Conservation (phyloP, 2,113 vertebrate genomes). For the Myotis davidii region DNA sequence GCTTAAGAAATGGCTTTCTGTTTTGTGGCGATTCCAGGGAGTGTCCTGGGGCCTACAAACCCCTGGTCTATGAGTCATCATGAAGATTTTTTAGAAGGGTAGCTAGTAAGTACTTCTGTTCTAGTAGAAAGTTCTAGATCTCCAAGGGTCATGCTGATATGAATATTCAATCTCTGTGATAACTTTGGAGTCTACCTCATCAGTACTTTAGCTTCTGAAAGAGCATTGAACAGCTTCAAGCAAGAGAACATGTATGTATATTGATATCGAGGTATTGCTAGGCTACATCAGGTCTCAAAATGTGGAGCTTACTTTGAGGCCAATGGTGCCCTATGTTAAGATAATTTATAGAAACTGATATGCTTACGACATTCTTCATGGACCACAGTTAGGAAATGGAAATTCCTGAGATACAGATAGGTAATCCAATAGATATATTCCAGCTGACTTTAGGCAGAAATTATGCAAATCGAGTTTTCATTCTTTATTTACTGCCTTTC, state of each 20-base stretch:
- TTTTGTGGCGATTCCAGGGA: background rate
- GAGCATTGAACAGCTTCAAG: background rate
- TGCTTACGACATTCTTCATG: background rate
- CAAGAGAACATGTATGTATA: background rate
- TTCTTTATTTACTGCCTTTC: background rate
- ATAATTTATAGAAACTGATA: background rate
- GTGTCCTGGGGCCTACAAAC: fast-evolving
- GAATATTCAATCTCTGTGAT: background rate
- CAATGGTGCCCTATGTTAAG: background rate
- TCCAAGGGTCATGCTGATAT: background rate
- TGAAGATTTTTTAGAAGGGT: background rate
- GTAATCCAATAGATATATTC: background rate
- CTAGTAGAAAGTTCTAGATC: background rate
- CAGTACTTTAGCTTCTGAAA: background rate
- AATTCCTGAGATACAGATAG: background rate
- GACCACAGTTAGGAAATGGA: background rate
- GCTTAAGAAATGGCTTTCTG: background rate
- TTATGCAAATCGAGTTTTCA: background rate
- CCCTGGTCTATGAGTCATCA: background rate
- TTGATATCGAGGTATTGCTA: background rate
- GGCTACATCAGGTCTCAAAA: background rate
- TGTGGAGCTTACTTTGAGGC: background rate
- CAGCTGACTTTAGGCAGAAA: background rate
- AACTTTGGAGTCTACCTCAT: background rate
- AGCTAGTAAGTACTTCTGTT: background rate